These are phyloP conservation scores for Brachyistius frenatus DNA, from an alignment of 2,113 vertebrate genomes.

Conservation along the genomic window DNA sequence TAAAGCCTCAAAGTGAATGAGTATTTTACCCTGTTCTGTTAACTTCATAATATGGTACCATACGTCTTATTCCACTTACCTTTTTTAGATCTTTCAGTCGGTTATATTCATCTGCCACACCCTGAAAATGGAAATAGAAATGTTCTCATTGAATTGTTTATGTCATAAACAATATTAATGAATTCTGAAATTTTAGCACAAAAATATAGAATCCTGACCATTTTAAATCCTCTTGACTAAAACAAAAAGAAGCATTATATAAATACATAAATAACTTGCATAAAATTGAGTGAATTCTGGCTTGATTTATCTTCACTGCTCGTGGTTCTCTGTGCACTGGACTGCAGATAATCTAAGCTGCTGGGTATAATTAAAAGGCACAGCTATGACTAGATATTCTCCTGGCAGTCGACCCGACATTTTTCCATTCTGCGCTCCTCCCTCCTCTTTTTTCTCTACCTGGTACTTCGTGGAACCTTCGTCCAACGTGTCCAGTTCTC, in stretches of 20 bases:
- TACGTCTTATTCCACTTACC: constrained; percentile 75
- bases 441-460: constrained; percentile 73
- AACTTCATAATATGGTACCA: neutral
- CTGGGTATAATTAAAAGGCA: too few species aligned
- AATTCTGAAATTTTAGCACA: neutral
- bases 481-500: constrained; percentile 83
- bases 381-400: neutral
- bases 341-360: neutral
- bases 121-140: constrained; percentile 70
- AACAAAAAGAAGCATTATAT: neutral
- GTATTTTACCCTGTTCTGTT: too few species aligned
- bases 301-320: neutral
- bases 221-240: neutral
- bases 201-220: neutral
- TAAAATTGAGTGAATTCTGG: neutral
- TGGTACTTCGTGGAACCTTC: constrained; percentile 84
- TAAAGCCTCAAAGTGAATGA: too few species aligned
- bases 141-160: neutral
- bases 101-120: constrained; percentile 88
- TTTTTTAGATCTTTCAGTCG: constrained; percentile 86
- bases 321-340: neutral
- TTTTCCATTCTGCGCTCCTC: neutral
- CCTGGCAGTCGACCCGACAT: neutral
- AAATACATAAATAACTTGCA: too few species aligned
- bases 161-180: neutral